Base-by-base conservation (phyloP, 2,113 vertebrate genomes). In the Bungarus multicinctus region DNA sequence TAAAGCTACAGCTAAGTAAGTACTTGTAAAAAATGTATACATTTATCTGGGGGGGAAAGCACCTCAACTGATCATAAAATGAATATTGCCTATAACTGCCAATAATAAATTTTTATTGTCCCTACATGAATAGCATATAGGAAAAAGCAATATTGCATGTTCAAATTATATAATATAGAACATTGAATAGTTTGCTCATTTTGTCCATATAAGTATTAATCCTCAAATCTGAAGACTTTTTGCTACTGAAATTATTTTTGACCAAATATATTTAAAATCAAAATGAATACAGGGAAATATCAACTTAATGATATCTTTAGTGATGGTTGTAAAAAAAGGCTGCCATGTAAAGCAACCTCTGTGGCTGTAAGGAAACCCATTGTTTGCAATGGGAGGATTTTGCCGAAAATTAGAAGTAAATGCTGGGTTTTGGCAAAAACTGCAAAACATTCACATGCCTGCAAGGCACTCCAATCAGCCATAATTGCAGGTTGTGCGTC, bases 1-100 rank as follows among this genome's bases (percentile, higher is more conserved):
- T 92, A 97, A 98, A 95, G 97, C 97, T 22, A 97, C 96, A 93
- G 97, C 98, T 64, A 96, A 97, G 98, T 98, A 91, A 97, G 97
- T 3, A 0, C 64, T 34, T 30, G 54, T 87, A 94, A 64, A 6
- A 91, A 89, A 90, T 34, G 30, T 92, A 57, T 34, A 34, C 9
- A 20, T 90, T 89, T 90, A 89, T 81, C 87, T 69, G 3, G 0
- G 25, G 53, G 90, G 0, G 3, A 22, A 74, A 22, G 5, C 23
- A 25, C 47, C 20, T 7, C 64, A 69, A n/a, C 12, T 69, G 30
- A 69, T 64, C 60, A 30, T 64, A 64, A 30, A 64, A 30, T 1
- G 10, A 64, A 11, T 64, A 30, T 64, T n/a, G 2, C 39, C n/a
- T 81, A 8, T 74, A 34, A 81, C 2, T 81, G 18, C 69, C 18